These are phyloP conservation scores for Hypomesus transpacificus DNA, from an alignment of 2,113 vertebrate species.

Conservation along the genomic window DNA sequence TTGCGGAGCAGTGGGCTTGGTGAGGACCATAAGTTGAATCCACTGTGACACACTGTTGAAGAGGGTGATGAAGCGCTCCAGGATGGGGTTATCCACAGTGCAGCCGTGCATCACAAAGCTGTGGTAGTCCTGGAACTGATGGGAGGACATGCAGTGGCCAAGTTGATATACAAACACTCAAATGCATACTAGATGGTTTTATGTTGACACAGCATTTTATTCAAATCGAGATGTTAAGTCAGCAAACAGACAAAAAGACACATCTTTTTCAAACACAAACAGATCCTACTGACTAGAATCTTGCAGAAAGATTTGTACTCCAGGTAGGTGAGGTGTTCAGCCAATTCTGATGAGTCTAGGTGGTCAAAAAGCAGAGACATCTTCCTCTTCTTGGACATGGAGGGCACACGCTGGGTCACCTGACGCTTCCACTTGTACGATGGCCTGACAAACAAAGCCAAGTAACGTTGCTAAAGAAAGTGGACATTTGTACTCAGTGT, in stretches of 20 bases:
- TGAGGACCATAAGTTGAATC: slow-evolving; percentile 93
- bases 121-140: slow-evolving; percentile 89
- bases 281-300: slow-evolving; percentile 77
- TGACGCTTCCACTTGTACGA: slow-evolving; percentile 90
- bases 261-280: not conserved
- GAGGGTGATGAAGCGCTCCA: slow-evolving; percentile 90
- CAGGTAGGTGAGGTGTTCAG: slow-evolving; percentile 85
- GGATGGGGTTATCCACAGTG: slow-evolving; percentile 86
- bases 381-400: slow-evolving; percentile 82
- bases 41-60: slow-evolving; percentile 93
- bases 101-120: slow-evolving; percentile 90
- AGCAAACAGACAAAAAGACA: not conserved
- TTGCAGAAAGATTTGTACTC: slow-evolving; percentile 92
- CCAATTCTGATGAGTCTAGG: slow-evolving; percentile 83
- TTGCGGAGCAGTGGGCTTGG: slow-evolving; percentile 84
- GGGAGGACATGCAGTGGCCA: not conserved
- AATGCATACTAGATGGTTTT: not conserved
- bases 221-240: no score
- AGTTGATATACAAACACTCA: not conserved
- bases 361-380: slow-evolving; percentile 90
- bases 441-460: slow-evolving; percentile 64
- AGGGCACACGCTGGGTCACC: slow-evolving; percentile 81
- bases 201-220: no score
- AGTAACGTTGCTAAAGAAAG: not conserved
- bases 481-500: not conserved